These are phyloP conservation scores for Silurus asotus DNA, from an alignment of 2,113 vertebrate species.

Conservation along the genomic window DNA sequence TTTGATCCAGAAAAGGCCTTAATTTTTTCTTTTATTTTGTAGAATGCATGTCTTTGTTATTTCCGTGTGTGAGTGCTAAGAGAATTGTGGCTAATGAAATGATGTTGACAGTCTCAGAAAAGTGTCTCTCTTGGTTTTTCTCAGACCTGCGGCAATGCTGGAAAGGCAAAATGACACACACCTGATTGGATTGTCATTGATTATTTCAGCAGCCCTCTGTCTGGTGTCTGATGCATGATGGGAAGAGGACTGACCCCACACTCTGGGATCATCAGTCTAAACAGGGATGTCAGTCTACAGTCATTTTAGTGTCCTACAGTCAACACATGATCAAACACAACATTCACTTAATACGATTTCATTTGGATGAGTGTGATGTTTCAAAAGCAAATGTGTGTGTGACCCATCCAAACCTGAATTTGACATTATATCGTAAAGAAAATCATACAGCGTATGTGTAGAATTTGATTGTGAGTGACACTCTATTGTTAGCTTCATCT, in stretches of 20 bases:
- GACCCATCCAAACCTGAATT: neutral
- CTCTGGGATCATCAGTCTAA: constrained; percentile 48
- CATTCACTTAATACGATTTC: neutral
- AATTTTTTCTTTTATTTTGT: constrained; percentile 34
- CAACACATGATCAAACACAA: neutral
- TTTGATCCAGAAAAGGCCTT: neutral
- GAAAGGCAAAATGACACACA: constrained; percentile 22
- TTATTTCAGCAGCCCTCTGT: constrained; percentile 55
- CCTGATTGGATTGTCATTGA: constrained; percentile 61
- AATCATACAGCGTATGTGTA: neutral
- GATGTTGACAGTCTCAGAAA: constrained; percentile 22
- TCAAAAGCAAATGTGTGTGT: neutral
- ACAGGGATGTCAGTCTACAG: neutral
- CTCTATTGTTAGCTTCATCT: neutral
- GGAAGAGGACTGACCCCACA: constrained; percentile 47
- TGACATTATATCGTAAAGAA: neutral
- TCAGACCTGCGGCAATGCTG: neutral
- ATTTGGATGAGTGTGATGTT: neutral
- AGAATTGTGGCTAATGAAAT: constrained; percentile 10
- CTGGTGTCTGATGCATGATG: constrained; percentile 51
- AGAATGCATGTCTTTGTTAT: neutral
- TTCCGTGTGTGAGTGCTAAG: neutral
- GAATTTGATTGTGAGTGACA: neutral
- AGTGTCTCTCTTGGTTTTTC: neutral
- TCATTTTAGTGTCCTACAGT: neutral